Evolutionary conservation across 2,888 invertebrate species (phyloP), one percentile per base, ranked within the genome.

Genomic region (Epistrophe eligans): DNA sequence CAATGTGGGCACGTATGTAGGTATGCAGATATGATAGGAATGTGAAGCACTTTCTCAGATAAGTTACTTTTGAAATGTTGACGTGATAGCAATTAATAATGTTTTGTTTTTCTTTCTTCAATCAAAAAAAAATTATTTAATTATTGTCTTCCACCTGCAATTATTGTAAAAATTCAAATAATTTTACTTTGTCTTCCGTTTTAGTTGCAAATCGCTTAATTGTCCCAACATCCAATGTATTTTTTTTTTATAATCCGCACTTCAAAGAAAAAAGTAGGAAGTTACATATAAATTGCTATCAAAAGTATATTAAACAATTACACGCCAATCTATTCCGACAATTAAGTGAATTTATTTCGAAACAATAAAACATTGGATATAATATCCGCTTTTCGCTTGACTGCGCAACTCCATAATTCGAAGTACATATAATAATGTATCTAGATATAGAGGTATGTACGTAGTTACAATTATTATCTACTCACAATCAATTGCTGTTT

Each of bases 321-420:
- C 66, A 43, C 71, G 71, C 50, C 45, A 64, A 72, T 72, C 52
- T 24, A 15, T 52, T 3, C 24, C 43, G 55, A 55, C 72, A 79
- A 73, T 79, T 73, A 73, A 72, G 57, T 66, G 11, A 57, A 73
- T 72, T 79, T 72, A 79, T 55, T 72, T 72, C 64, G 17, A 62
- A 70, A 71, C 52, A 62, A 62, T 28, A 72, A n/a, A 71, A 32
- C 35, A 19, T 11, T 71, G 19, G 67, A 50, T 52, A 55, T 40
- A 40, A 55, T 52, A 64, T 72, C 64, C 72, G 72, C 79, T 79
- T 73, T 80, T 43, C 50, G 73, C 79, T 66, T 67, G 58, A 40
- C n/a, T 80, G 40, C 24, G 24, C 24, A 57, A 24, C 58, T 50
- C 40, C 28, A 38, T 77, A 77, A 43, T 66, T 55, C 35, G 38